Evolutionary conservation across 2,888 invertebrate genomes (phyloP).

Genomic region (Lacanobia wlatinum): DNA sequence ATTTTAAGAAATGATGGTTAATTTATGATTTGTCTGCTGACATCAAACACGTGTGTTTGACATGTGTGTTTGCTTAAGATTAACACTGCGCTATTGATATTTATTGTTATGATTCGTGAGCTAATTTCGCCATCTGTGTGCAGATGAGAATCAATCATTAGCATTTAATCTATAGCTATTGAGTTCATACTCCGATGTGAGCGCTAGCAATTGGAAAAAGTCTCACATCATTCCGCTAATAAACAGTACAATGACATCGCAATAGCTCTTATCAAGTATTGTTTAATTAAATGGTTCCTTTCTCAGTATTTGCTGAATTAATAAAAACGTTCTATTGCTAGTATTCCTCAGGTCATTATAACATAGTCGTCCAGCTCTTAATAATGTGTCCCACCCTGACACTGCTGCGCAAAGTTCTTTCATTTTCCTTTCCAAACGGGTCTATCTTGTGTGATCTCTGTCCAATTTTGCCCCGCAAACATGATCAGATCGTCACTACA

Average conservation of each 20-base stretch:
- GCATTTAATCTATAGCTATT: slow-evolving; percentile 61
- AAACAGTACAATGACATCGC: slow-evolving; percentile 62
- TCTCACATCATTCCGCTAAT: slow-evolving; percentile 55
- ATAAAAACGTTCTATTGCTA: slow-evolving; percentile 11
- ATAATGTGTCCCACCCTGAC: no score
- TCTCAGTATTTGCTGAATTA: slow-evolving; percentile 26
- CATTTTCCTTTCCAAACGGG: not conserved
- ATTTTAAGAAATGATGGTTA: slow-evolving; percentile 14
- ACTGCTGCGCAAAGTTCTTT: no score
- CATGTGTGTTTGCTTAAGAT: slow-evolving; percentile 30
- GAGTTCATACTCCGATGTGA: slow-evolving; percentile 41
- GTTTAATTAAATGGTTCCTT: slow-evolving; percentile 41
- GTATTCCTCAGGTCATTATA: not conserved
- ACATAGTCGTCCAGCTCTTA: not conserved
- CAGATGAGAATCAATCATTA: slow-evolving; percentile 65
- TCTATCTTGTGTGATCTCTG: not conserved
- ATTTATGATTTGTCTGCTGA: slow-evolving; percentile 15
- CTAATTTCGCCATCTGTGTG: slow-evolving; percentile 64
- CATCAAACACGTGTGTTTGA: slow-evolving; percentile 30
- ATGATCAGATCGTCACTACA: not conserved
- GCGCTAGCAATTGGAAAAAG: slow-evolving; percentile 61
- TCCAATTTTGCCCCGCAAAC: no score
- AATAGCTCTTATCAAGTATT: slow-evolving; percentile 52
- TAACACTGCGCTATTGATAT: slow-evolving; percentile 46
- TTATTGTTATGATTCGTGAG: slow-evolving; percentile 58